phyloP scores from a whole-genome alignment of 1,140 invertebrate species.

The Ceratitis capitata region DNA sequence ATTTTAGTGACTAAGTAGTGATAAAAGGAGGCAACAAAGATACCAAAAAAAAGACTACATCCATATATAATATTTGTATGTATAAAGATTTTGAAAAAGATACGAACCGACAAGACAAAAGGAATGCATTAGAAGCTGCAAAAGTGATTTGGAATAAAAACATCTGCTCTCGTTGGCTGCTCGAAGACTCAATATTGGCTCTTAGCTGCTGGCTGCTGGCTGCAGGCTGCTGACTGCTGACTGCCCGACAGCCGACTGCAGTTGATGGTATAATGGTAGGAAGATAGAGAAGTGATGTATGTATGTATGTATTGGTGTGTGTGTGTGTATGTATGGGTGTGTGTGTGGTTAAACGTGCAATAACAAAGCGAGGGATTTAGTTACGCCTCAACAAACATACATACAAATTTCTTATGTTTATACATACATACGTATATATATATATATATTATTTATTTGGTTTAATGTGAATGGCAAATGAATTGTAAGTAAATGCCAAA shows the following conservation, averaged over 20 bases:
- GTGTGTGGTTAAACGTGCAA: background rate
- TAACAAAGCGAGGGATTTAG: conserved; percentile 1
- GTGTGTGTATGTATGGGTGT: too few relatives aligned
- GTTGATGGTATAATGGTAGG: conserved; percentile 21
- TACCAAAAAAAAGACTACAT: background rate
- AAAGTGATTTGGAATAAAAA: conserved; percentile 35
- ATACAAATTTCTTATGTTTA: too few relatives aligned
- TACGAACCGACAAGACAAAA: conserved; percentile 1
- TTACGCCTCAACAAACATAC: background rate
- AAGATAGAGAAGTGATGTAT: background rate
- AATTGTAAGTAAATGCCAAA: conserved; percentile 15
- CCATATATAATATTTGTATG: too few relatives aligned
- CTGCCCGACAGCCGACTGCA: background rate
- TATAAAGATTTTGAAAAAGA: conserved; percentile 8
- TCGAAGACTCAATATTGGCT: background rate
- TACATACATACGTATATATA: background rate
- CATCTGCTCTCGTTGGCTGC: conserved; percentile 8
- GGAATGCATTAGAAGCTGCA: conserved; percentile 34
- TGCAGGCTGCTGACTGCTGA: background rate
- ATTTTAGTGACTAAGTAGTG: background rate
- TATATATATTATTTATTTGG: background rate
- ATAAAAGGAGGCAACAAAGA: background rate
- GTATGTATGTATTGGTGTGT: too few relatives aligned
- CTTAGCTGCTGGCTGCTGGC: background rate
- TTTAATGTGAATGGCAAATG: conserved; percentile 7